Evolutionary conservation across 2,888 invertebrate genomes (phyloP).

Genomic region (Habroteleia sp.): DNA sequence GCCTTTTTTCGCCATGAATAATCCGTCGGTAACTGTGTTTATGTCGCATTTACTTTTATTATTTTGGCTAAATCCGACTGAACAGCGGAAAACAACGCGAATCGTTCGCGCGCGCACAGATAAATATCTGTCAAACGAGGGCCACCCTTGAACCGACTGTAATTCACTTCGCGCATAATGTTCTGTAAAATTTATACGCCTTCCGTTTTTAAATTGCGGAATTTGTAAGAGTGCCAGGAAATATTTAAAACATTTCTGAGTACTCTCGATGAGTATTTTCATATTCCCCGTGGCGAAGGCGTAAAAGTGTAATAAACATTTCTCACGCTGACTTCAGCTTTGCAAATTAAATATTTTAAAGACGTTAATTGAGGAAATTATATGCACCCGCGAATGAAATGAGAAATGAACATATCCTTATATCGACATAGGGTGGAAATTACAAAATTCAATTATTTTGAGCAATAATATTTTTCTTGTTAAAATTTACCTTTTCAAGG

Average conservation of each 20-base stretch:
- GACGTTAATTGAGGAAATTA: constrained; percentile 36
- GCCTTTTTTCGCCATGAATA: constrained; percentile 34
- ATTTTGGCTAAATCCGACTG: constrained; percentile 29
- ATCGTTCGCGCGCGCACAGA: constrained; percentile 38
- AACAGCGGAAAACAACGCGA: constrained; percentile 46
- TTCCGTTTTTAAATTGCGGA: constrained; percentile 59
- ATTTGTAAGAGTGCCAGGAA: constrained; percentile 58
- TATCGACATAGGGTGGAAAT: too few relatives aligned
- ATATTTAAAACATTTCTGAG: constrained; percentile 58
- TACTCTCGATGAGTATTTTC: constrained; percentile 52
- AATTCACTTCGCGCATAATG: constrained; percentile 57
- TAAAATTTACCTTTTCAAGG: too few relatives aligned
- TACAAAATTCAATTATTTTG: too few relatives aligned
- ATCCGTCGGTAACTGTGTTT: constrained; percentile 45
- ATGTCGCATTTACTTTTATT: constrained; percentile 45
- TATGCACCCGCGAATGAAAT: background rate
- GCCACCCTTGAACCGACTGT: constrained; percentile 23
- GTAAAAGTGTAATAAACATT: constrained; percentile 46
- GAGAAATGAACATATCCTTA: background rate
- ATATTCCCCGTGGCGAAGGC: constrained; percentile 39
- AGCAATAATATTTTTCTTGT: too few relatives aligned
- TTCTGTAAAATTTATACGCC: constrained; percentile 54
- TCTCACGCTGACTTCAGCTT: constrained; percentile 24
- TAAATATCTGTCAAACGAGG: constrained; percentile 52
- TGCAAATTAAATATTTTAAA: constrained; percentile 44